A percentile compares a stretch with the other conserved stretches of the same genome.
These are phyloP conservation scores for Tachycineta bicolor DNA, from an alignment of 2,113 vertebrate genomes.

Conservation along the genomic window DNA sequence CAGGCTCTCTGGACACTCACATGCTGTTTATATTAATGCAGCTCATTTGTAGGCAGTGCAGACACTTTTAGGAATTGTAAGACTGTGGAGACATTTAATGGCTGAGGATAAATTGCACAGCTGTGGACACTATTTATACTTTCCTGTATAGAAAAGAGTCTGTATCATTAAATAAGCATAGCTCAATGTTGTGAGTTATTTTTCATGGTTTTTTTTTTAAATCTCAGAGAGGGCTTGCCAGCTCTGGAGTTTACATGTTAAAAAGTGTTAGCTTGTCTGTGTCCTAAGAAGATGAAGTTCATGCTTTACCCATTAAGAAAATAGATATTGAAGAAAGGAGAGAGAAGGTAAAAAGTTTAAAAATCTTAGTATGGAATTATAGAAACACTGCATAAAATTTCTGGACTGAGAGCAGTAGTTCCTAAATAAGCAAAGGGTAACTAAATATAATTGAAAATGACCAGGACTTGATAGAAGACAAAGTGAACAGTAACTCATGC, in stretches of 20 bases:
- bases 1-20: not conserved
- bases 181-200: not conserved
- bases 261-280: not conserved
- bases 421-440: not conserved
- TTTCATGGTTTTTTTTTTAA: not conserved
- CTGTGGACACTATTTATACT: slow-evolving; percentile 51
- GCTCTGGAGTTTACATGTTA: not conserved
- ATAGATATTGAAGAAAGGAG: not conserved
- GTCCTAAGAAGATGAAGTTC: not conserved
- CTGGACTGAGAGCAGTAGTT: not conserved
- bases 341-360: not conserved
- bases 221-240: not conserved
- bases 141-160: not conserved
- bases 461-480: not conserved
- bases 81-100: slow-evolving; percentile 21
- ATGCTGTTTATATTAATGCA: slow-evolving; percentile 25
- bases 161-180: not conserved
- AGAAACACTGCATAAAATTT: not conserved
- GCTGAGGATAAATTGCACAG: slow-evolving; percentile 28
- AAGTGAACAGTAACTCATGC: not conserved
- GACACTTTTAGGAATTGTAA: slow-evolving; percentile 16
- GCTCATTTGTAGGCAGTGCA: slow-evolving; percentile 36
- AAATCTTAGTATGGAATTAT: not conserved
- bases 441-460: not conserved
- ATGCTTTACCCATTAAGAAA: not conserved